Evolutionary conservation across 1,140 invertebrate species (phyloP).

Genomic region (Zaprionus africanus): DNA sequence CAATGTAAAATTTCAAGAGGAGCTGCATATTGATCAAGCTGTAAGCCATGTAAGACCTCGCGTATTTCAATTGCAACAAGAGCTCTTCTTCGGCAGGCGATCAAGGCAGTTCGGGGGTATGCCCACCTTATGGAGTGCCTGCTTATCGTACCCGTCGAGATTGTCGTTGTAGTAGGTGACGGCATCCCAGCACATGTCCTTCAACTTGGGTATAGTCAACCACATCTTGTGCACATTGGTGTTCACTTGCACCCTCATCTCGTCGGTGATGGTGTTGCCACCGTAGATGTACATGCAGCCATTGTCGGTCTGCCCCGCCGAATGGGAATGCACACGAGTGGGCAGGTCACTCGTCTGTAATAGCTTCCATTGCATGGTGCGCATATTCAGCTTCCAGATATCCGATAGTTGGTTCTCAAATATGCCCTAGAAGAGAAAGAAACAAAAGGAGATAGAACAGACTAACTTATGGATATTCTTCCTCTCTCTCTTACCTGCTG

Average conservation of each 20-base stretch:
- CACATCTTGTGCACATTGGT: slow-evolving; percentile 88
- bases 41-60: too few species aligned
- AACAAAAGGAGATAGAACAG: too few species aligned
- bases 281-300: slow-evolving; percentile 92
- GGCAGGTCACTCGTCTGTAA: slow-evolving; percentile 88
- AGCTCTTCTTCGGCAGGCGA: slow-evolving; percentile 47
- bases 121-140: slow-evolving; percentile 85
- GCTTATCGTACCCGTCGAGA: slow-evolving; percentile 84
- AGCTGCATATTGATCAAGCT: too few species aligned
- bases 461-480: background rate
- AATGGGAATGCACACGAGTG: slow-evolving; percentile 92
- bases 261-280: slow-evolving; percentile 87
- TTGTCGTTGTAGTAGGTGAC: slow-evolving; percentile 88
- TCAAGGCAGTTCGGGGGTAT: slow-evolving; percentile 86
- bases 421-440: too few species aligned
- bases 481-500: slow-evolving; percentile 83
- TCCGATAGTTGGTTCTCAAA: slow-evolving; percentile 85
- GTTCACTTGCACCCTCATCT: slow-evolving; percentile 84
- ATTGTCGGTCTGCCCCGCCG: slow-evolving; percentile 90
- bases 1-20: too few species aligned
- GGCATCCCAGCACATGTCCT: slow-evolving; percentile 94
- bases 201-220: slow-evolving; percentile 93
- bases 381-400: slow-evolving; percentile 92
- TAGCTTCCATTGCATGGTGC: slow-evolving; percentile 89
- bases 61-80: too few species aligned